A percentile compares a stretch with the other conserved stretches of the same genome.
Evolutionary conservation across 1,140 invertebrate genomes (phyloP).

Genomic region (Lutraria rhynchaena): DNA sequence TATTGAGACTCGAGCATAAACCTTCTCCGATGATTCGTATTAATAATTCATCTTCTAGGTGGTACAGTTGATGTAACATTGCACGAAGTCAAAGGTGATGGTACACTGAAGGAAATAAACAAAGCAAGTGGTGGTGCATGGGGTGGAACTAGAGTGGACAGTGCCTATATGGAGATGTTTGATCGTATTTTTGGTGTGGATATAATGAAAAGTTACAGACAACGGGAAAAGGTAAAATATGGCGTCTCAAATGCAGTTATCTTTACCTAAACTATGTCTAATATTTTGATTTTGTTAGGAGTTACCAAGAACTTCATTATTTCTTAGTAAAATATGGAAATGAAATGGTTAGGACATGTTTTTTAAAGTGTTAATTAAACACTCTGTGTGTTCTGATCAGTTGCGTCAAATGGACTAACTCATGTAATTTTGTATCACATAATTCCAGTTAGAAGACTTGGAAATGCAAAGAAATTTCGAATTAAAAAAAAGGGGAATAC

Average conservation of each 20-base stretch:
- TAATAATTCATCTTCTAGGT: conserved; percentile 46
- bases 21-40: no score
- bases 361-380: no score
- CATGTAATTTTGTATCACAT: no score
- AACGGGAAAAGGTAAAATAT: conserved; percentile 22
- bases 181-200: conserved; percentile 31
- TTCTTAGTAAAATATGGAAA: no score
- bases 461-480: conserved; percentile 66
- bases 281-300: no score
- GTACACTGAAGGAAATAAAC: conserved; percentile 50
- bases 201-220: conserved; percentile 19
- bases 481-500: conserved; percentile 58
- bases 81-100: conserved; percentile 46
- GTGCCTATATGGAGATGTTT: conserved; percentile 31
- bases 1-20: no score
- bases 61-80: conserved; percentile 62
- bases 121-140: conserved; percentile 61
- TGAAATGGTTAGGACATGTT: no score
- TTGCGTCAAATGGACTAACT: no score
- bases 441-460: conserved; percentile 37
- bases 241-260: no score
- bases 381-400: no score
- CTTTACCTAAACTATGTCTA: no score
- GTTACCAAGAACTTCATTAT: no score
- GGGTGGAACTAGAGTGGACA: conserved; percentile 61